Base-by-base conservation (phyloP, 1,140 invertebrate genomes). In the Drosophila parabipectinata region DNA sequence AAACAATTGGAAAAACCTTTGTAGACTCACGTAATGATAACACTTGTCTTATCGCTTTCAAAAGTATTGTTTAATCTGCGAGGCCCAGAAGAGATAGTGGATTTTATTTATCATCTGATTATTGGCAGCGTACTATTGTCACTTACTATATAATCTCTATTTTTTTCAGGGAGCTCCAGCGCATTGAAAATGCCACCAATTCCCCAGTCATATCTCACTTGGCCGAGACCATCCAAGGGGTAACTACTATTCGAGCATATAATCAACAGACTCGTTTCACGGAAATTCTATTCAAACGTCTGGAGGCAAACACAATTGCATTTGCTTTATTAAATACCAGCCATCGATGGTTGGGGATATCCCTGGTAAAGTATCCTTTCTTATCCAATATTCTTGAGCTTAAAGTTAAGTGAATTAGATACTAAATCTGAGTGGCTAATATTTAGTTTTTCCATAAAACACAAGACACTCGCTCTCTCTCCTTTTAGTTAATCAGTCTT, bases 311-410 rank as follows among this genome's bases (percentile, higher is more conserved):
- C 88, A 95, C 96, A 52, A 94, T 95, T 72, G 95, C 96, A 3
- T 95, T 96, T 87, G 92, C 97, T 3, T 94, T 97, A 60, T 92
- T 96, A 47, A 97, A 97, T 79, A 94, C 95, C 1, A 95, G 95
- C 28, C 97, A 96, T 89, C 94, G 96, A 64, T 97, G 96, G 96
- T 93, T 98, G 2, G 96, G 96, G 14, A 94, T 97, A 45, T 94
- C 95, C 71, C 82, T 97, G 92, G 96, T 97, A 93, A 93, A 92
- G 91, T 59, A 41, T 37, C 34, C 34, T 79, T 68, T 76, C 58
- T 28, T 6, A 28, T 28, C 26, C 26, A 7, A 6, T 28, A 28
- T 28, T 7, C 26, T 1, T 6, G 6, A 28, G 5, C 26, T 28
- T 28, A 6, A 28, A 28, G 55, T 52, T 52, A 39, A 32, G 34